These are phyloP conservation scores for Tapirus terrestris DNA, from an alignment of 2,113 vertebrate species.

Conservation along the genomic window DNA sequence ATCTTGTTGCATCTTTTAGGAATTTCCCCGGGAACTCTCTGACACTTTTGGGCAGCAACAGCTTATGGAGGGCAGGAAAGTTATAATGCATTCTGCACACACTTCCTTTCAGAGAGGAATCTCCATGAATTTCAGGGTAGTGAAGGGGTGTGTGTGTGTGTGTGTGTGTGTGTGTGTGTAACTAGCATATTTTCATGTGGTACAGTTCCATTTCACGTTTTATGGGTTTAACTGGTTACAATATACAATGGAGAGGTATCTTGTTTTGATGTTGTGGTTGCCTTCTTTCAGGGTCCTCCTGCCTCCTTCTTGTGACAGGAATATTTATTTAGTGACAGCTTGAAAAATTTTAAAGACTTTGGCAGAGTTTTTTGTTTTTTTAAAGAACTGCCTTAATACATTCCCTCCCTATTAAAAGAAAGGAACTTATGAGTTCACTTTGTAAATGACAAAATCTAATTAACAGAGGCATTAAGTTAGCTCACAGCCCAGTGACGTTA, in stretches of 20 bases:
- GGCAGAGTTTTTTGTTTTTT: not conserved
- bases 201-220: not conserved
- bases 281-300: conserved; percentile 10
- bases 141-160: not conserved
- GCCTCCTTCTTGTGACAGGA: not conserved
- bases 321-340: conserved; percentile 22
- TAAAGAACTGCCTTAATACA: not conserved
- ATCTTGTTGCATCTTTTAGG: not conserved
- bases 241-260: not conserved
- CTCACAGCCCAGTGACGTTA: not conserved
- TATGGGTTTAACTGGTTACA: not conserved
- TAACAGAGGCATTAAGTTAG: not conserved
- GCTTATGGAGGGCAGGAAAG: not conserved
- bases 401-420: not conserved
- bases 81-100: not conserved
- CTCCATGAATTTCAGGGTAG: not conserved
- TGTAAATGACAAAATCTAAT: not conserved
- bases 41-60: not conserved
- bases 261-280: not conserved
- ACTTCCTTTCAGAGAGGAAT: not conserved
- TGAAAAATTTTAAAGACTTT: conserved; percentile 12
- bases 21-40: not conserved
- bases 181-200: not conserved
- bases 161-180: not conserved
- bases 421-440: not conserved